These are phyloP conservation scores for Athene cunicularia DNA, from an alignment of 2,113 vertebrate species.

Conservation along the genomic window DNA sequence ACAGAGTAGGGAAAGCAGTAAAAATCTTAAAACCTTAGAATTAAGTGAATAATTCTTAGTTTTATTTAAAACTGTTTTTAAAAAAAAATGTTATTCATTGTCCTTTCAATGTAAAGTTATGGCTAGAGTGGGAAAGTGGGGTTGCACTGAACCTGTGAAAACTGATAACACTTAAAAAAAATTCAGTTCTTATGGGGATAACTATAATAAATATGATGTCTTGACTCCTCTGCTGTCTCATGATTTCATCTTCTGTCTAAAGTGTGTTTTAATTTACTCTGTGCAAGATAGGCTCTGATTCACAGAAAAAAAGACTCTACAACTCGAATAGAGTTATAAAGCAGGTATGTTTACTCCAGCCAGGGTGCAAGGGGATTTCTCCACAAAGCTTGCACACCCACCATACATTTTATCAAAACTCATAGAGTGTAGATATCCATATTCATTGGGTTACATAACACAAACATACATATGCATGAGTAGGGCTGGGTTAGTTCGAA, in stretches of 20 bases:
- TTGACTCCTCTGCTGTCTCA: neutral
- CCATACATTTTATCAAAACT: no score
- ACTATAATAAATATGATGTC: neutral
- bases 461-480: no score
- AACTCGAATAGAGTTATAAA: no score
- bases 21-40: neutral
- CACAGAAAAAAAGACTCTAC: no score
- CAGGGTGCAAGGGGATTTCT: no score
- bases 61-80: neutral
- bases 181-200: neutral
- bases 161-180: neutral
- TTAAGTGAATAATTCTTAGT: neutral
- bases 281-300: neutral
- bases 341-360: no score
- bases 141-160: neutral
- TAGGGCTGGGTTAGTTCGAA: no score
- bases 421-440: no score
- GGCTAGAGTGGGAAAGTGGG: neutral
- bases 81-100: neutral
- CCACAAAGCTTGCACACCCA: no score
- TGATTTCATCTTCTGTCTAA: neutral
- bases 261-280: neutral
- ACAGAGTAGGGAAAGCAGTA: neutral
- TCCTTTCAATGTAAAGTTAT: neutral
- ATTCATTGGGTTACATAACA: no score